A percentile compares a stretch with the other conserved stretches of the same genome.
phyloP scores from a whole-genome alignment of 2,797 vertebrate genomes.

The Syndactyla subalaris region DNA sequence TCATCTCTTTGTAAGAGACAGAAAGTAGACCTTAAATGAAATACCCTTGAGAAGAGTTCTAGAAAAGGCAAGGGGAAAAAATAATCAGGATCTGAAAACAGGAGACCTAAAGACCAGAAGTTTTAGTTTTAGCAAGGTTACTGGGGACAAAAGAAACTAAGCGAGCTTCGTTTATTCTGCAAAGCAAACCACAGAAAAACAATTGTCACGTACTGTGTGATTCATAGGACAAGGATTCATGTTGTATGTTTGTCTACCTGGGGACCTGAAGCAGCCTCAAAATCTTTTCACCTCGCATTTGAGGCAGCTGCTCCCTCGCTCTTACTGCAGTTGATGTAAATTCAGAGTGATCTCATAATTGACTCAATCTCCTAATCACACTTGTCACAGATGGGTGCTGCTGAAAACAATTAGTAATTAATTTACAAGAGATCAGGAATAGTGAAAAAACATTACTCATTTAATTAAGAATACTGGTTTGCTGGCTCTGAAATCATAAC shows the following conservation, averaged over 20 bases:
- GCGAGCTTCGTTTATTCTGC: not conserved
- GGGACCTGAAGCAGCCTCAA: not conserved
- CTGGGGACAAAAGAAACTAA: not conserved
- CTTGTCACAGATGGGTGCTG: slow-evolving; percentile 50
- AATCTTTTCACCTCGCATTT: not conserved
- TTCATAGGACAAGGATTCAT: not conserved
- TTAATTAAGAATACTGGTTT: slow-evolving; percentile 18
- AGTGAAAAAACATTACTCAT: slow-evolving; percentile 35
- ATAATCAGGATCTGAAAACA: not conserved
- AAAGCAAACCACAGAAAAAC: not conserved
- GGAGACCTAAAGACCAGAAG: not conserved
- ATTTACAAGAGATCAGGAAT: slow-evolving; percentile 10
- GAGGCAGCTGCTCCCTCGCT: not conserved
- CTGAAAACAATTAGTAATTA: slow-evolving; percentile 57
- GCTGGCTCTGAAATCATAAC: not conserved
- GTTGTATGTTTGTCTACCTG: not conserved
- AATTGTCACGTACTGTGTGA: not conserved
- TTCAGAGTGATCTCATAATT: slow-evolving; percentile 39
- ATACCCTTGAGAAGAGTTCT: slow-evolving; percentile 4
- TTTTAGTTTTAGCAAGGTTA: slow-evolving; percentile 4
- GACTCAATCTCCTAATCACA: slow-evolving; percentile 1
- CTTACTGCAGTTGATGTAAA: not conserved
- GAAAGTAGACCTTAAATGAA: not conserved
- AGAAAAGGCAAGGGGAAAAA: not conserved
- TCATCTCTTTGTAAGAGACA: not conserved